Evolutionary conservation across 2,797 vertebrate species (phyloP).

Genomic region (Hyperoplus immaculatus): DNA sequence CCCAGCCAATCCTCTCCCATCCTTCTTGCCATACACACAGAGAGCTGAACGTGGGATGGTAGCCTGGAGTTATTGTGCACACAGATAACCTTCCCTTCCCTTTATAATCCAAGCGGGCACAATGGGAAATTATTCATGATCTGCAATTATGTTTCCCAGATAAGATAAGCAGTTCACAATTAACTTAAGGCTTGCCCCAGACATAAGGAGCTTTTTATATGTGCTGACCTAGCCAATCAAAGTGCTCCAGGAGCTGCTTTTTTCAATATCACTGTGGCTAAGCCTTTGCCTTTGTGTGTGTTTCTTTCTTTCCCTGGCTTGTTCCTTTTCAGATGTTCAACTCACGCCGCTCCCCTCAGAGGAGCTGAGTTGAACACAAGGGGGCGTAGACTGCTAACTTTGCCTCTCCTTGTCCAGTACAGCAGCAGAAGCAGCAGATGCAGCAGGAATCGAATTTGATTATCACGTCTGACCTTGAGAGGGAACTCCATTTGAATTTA

Average conservation of each 20-base stretch:
- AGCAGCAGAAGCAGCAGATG: constrained; percentile 40
- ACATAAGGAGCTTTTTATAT: constrained; percentile 79
- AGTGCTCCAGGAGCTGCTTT: constrained; percentile 67
- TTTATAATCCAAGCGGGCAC: constrained; percentile 71
- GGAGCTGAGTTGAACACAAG: constrained; percentile 80
- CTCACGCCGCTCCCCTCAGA: constrained; percentile 22
- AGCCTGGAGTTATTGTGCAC: constrained; percentile 64
- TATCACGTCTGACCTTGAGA: constrained; percentile 76
- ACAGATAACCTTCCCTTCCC: constrained; percentile 74
- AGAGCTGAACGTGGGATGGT: constrained; percentile 55
- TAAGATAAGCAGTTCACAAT: constrained; percentile 84
- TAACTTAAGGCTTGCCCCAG: constrained; percentile 76
- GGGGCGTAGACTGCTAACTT: constrained; percentile 85
- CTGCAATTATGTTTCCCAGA: constrained; percentile 83
- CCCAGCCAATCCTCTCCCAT: constrained; percentile 27
- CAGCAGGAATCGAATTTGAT: constrained; percentile 70
- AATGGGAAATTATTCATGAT: constrained; percentile 77
- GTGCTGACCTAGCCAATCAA: constrained; percentile 82
- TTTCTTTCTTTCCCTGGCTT: constrained; percentile 22
- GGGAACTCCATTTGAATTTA: constrained; percentile 66
- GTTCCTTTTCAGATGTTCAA: constrained; percentile 41
- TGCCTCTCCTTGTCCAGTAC: constrained; percentile 64
- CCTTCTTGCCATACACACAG: constrained; percentile 20
- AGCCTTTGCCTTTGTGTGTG: constrained; percentile 58
- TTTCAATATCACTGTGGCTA: constrained; percentile 63